Evolutionary conservation across 2,113 vertebrate genomes (phyloP).

Genomic region (Symphodus melops): DNA sequence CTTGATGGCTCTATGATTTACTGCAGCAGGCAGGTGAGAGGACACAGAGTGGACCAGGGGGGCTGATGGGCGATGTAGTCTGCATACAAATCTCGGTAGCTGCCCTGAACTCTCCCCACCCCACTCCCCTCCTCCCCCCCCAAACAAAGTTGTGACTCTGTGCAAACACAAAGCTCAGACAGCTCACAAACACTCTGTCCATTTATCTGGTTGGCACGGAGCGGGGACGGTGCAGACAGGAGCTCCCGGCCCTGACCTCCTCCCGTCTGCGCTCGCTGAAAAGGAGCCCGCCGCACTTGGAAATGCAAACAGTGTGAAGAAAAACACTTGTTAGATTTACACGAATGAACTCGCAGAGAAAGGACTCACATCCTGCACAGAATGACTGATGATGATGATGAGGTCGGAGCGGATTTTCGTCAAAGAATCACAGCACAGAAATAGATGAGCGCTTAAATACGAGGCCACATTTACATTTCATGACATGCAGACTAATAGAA

Average conservation of each 20-base stretch:
- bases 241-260: slow-evolving; percentile 73
- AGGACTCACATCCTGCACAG: background rate
- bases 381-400: background rate
- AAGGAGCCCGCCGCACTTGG: slow-evolving; percentile 41
- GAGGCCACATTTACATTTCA: too few species aligned
- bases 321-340: slow-evolving; percentile 45
- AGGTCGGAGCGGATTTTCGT: background rate
- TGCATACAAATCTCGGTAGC: slow-evolving; percentile 87
- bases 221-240: slow-evolving; percentile 69
- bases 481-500: too few species aligned
- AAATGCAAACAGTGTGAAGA: slow-evolving; percentile 51
- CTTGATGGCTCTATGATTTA: slow-evolving; percentile 93
- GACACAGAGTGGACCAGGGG: slow-evolving; percentile 86
- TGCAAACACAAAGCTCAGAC: slow-evolving; percentile 79
- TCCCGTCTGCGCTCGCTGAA: slow-evolving; percentile 50
- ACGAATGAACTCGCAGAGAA: slow-evolving; percentile 21
- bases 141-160: slow-evolving; percentile 74
- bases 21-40: slow-evolving; percentile 96
- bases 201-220: slow-evolving; percentile 65
- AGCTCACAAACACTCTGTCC: slow-evolving; percentile 66
- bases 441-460: background rate
- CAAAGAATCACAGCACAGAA: background rate
- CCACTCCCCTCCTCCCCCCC: slow-evolving; percentile 45
- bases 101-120: slow-evolving; percentile 55
- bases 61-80: slow-evolving; percentile 79